These are phyloP conservation scores for Boleophthalmus pectinirostris DNA, from an alignment of 2,113 vertebrate genomes.

Conservation along the genomic window DNA sequence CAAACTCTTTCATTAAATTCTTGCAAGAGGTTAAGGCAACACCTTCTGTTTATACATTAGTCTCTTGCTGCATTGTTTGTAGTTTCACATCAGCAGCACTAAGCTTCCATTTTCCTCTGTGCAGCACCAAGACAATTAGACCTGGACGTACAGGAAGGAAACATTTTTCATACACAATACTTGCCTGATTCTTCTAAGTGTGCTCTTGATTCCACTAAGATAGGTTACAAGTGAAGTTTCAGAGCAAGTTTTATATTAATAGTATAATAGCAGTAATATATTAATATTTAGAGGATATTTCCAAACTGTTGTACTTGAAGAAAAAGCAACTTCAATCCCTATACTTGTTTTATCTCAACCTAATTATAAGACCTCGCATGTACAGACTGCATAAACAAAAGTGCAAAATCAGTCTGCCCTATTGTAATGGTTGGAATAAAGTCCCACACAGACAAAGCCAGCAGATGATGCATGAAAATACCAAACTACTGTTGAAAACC, in stretches of 20 bases:
- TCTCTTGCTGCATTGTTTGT: conserved; percentile 39
- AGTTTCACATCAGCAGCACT: neutral
- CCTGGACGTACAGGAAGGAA: conserved; percentile 19
- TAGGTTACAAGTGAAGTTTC: neutral
- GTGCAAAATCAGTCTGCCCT: neutral
- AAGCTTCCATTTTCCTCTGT: conserved; percentile 1
- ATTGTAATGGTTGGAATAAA: neutral
- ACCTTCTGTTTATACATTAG: conserved; percentile 37
- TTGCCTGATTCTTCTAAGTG: neutral
- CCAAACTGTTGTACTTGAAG: neutral
- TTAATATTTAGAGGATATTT: neutral
- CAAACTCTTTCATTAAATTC: neutral
- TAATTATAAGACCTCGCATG: neutral
- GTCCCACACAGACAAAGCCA: neutral
- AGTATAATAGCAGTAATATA: no score
- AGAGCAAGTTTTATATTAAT: neutral
- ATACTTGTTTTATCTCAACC: neutral
- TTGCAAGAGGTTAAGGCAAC: conserved; percentile 8
- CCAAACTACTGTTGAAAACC: neutral
- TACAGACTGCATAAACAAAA: neutral
- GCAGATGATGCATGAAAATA: neutral
- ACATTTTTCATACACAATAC: conserved; percentile 17
- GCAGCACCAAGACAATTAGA: conserved; percentile 5
- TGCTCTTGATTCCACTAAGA: neutral
- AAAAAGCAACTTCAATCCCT: neutral